Base-by-base conservation (phyloP, 2,797 vertebrate species). In the Rhabdomys pumilio region DNA sequence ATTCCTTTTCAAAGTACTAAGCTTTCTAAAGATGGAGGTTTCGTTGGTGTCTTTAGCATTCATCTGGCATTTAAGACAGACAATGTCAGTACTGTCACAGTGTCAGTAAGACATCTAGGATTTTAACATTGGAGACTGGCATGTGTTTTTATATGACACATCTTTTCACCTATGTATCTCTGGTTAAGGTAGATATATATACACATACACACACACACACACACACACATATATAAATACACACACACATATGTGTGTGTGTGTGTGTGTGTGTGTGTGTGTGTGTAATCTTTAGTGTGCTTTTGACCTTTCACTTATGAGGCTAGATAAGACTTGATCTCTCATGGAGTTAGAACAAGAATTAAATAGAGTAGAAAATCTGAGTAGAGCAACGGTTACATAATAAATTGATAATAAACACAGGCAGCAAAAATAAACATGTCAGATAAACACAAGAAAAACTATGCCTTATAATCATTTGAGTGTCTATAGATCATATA, bases 31-130 rank as follows among this genome's bases (percentile, higher is more conserved):
- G 19, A 75, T 76, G 34, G 24, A n/a, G 14, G 3, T 41, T 53
- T 92, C 12, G 29, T 34, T 65, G 15, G 24, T 95, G 38, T 79
- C 67, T 34, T 47, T 87, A 95, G 89, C 88, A 55, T 72, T 38
- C 69, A 80, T 4, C 69, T 81, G 24, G 34, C 22, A 90, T 77
- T 80, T 82, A 76, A 97, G 17, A 90, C n/a, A 94, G 59, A 96
- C 73, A 88, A 20, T 15, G 20, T 76, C 2, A 80, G 29, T 89
- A 1, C 1, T 24, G 47, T 89, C 86, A 38, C 50, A 72, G 88
- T 2, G 12, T 4, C 44, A 79, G 15, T 50, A 55, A 65, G 14
- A 47, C 90, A 67, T 83, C 67, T 79, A 92, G 6, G 76, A 67
- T 15, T 85, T 4, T 19, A 72, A 19, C 53, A 83, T 11, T 63